Percentiles rank a stretch among this genome's conserved stretches.
phyloP scores from a whole-genome alignment of 2,797 vertebrate species.

The Chiroxiphia lanceolata region DNA sequence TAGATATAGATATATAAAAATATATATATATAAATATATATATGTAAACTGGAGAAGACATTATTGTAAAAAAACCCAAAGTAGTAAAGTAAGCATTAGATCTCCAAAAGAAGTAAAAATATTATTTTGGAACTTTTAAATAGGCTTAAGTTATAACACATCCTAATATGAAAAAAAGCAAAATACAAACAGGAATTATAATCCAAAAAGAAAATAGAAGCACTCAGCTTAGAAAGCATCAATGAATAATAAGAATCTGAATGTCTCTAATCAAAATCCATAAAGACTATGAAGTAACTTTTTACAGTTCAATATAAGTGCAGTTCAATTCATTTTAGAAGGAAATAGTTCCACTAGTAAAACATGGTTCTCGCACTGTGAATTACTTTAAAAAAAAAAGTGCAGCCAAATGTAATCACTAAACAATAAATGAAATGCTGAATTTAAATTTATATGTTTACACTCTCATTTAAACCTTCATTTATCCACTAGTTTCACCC shows the following conservation, averaged over 20 bases:
- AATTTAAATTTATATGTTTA: not conserved
- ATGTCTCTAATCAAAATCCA: not conserved
- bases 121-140: not conserved
- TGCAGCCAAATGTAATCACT: not conserved
- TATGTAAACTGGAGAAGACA: not conserved
- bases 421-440: not conserved
- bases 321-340: not conserved
- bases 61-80: not conserved
- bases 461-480: not conserved
- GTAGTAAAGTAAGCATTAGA: not conserved
- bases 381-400: not conserved
- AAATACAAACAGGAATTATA: not conserved
- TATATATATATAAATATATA: too few species aligned
- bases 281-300: not conserved
- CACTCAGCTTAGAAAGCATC: not conserved
- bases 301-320: not conserved
- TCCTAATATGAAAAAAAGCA: not conserved
- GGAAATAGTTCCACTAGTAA: not conserved
- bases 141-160: not conserved
- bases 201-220: not conserved
- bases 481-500: not conserved
- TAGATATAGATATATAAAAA: not conserved
- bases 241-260: not conserved
- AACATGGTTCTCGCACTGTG: not conserved
- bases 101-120: not conserved